These are phyloP conservation scores for Hippasteria phrygiana DNA, from an alignment of 53 echinoderm and acorn worm species.

Conservation along the genomic window DNA sequence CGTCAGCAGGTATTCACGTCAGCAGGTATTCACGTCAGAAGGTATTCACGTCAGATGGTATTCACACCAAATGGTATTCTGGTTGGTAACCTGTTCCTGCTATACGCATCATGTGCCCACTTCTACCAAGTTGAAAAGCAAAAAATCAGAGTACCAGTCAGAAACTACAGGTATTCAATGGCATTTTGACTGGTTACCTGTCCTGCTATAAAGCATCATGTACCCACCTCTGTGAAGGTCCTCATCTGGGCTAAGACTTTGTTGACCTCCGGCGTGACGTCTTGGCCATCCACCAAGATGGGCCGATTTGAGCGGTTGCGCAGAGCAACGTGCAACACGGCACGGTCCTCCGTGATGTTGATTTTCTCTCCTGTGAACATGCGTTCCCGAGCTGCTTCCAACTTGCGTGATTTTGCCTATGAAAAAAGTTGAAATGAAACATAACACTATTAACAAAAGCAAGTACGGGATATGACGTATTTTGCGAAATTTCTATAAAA, in stretches of 20 bases:
- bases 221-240: slow-evolving; percentile 81
- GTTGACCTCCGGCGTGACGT: slow-evolving; percentile 92
- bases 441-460: neutral
- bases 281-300: slow-evolving; percentile 83
- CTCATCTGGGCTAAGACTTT: slow-evolving; percentile 81
- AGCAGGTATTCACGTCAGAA: too few relatives aligned
- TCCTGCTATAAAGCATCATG: too few relatives aligned
- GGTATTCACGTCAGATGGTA: too few relatives aligned
- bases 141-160: too few relatives aligned
- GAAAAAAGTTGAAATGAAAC: neutral
- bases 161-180: too few relatives aligned
- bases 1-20: too few relatives aligned
- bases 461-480: neutral
- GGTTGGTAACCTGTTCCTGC: too few relatives aligned
- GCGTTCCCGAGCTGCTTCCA: slow-evolving; percentile 84
- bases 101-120: too few relatives aligned
- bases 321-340: slow-evolving; percentile 91
- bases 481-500: neutral
- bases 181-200: neutral
- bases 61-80: too few relatives aligned
- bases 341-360: slow-evolving; percentile 95
- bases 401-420: slow-evolving; percentile 77
- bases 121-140: too few relatives aligned
- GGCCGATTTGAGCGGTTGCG: slow-evolving; percentile 94
- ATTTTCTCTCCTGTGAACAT: slow-evolving; percentile 97